Percentiles rank a stretch among this genome's conserved stretches.
These are phyloP conservation scores for Remorina albescens DNA, from an alignment of 2,797 vertebrate species.

Conservation along the genomic window DNA sequence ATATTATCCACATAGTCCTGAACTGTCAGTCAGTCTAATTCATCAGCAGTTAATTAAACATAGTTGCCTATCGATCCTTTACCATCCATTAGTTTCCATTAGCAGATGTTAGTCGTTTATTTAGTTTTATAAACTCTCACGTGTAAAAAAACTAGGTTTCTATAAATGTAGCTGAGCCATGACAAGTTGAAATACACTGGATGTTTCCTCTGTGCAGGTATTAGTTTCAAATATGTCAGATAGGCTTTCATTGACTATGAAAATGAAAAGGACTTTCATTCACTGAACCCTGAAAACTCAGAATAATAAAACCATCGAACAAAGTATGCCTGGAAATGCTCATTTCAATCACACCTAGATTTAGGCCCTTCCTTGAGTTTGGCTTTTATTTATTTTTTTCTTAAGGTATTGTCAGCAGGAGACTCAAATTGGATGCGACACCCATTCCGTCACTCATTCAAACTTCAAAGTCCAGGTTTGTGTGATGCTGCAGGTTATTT, in stretches of 20 bases:
- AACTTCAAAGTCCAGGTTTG: constrained; percentile 48
- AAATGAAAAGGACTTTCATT: too few relatives aligned
- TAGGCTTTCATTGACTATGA: neutral
- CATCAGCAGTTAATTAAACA: too few relatives aligned
- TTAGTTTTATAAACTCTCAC: too few relatives aligned
- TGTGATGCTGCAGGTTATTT: constrained; percentile 42
- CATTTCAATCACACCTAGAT: constrained; percentile 4
- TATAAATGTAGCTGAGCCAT: neutral
- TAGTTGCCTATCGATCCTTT: too few relatives aligned
- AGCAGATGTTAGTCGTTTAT: too few relatives aligned
- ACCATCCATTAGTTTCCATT: too few relatives aligned
- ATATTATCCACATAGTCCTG: too few relatives aligned
- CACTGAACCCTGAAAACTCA: neutral
- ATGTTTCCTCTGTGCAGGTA: too few relatives aligned
- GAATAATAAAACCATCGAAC: constrained; percentile 6
- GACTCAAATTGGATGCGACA: constrained; percentile 39
- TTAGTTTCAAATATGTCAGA: neutral
- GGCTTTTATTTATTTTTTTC: constrained; percentile 3
- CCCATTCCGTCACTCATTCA: constrained; percentile 11
- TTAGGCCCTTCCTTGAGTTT: too few relatives aligned
- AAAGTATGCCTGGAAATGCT: neutral
- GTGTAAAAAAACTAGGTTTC: neutral
- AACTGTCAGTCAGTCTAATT: too few relatives aligned
- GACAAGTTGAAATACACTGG: too few relatives aligned
- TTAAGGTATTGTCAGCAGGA: neutral